Percentiles rank a stretch among this genome's conserved stretches.
phyloP scores from a whole-genome alignment of 1,140 invertebrate genomes.

The Lepeophtheirus salmonis region DNA sequence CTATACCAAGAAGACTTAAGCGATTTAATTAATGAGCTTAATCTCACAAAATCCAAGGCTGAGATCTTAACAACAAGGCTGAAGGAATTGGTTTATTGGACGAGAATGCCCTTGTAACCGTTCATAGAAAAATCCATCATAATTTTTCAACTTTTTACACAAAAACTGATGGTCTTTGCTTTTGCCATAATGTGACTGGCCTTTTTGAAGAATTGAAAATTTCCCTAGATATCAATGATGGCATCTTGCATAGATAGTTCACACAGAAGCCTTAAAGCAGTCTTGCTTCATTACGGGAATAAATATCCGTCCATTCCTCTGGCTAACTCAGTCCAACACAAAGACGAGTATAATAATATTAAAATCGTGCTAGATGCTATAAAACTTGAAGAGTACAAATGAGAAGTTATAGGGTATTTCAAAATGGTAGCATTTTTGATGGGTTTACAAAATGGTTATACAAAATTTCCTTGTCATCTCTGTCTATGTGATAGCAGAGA shows the following conservation, averaged over 20 bases:
- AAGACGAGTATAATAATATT: not conserved
- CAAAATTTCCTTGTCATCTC: conserved; percentile 25
- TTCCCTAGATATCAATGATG: not conserved
- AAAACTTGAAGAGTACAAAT: conserved; percentile 19
- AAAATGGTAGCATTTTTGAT: conserved; percentile 23
- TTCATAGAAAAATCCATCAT: not conserved
- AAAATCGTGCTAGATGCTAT: conserved; percentile 13
- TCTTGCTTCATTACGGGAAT: conserved; percentile 17
- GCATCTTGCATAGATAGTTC: conserved; percentile 17
- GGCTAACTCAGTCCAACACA: conserved; percentile 16
- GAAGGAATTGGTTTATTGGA: conserved; percentile 19
- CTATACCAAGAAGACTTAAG: not conserved
- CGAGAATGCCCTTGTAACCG: conserved; percentile 3
- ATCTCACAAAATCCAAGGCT: conserved; percentile 17
- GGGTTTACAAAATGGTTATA: conserved; percentile 29
- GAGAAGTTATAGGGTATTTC: conserved; percentile 16
- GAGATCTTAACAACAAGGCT: conserved; percentile 18
- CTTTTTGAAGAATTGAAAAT: not conserved
- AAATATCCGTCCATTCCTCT: conserved; percentile 16
- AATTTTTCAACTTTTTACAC: not conserved
- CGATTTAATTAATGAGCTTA: conserved; percentile 10
- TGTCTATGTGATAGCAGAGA: conserved; percentile 20
- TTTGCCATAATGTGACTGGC: not conserved
- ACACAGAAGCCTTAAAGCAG: conserved; percentile 15
- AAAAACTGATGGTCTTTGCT: not conserved